Percentiles rank a stretch among this genome's conserved stretches.
Conservation (phyloP, 2,113 vertebrate genomes). For the Gavialis gangeticus region DNA sequence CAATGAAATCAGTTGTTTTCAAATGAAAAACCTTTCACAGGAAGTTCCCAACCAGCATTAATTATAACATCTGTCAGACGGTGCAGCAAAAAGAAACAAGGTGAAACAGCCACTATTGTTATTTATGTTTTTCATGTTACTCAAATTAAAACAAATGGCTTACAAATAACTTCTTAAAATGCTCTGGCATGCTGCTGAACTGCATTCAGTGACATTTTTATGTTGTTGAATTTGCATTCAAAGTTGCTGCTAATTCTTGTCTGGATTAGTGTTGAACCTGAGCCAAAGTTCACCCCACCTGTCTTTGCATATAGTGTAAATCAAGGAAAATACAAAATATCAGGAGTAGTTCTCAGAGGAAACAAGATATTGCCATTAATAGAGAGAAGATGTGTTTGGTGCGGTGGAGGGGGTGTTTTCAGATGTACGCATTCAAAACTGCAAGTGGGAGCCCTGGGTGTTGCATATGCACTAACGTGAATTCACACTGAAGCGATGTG, state of each 20-base stretch:
- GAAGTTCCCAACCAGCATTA: not conserved
- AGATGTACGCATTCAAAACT: too few relatives aligned
- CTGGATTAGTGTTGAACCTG: not conserved
- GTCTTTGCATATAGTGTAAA: not conserved
- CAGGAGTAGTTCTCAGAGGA: not conserved
- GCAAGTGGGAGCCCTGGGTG: too few relatives aligned
- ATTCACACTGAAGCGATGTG: too few relatives aligned
- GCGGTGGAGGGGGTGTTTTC: too few relatives aligned
- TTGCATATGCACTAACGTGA: too few relatives aligned
- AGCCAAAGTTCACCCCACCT: not conserved
- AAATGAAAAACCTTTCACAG: too few relatives aligned
- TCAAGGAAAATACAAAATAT: not conserved
- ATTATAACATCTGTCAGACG: not conserved
- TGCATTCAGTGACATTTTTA: conserved; percentile 12
- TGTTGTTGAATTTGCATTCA: conserved; percentile 23
- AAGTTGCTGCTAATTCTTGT: conserved; percentile 40
- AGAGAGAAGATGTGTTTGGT: too few relatives aligned
- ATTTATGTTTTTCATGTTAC: not conserved
- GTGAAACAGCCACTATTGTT: not conserved
- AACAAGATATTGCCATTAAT: too few relatives aligned
- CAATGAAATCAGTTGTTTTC: too few relatives aligned
- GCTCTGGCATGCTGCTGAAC: not conserved
- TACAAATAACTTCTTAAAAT: conserved; percentile 12
- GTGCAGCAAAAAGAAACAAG: not conserved
- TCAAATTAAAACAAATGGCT: not conserved